phyloP scores from a whole-genome alignment of 2,113 vertebrate genomes.

The Cariama cristata region DNA sequence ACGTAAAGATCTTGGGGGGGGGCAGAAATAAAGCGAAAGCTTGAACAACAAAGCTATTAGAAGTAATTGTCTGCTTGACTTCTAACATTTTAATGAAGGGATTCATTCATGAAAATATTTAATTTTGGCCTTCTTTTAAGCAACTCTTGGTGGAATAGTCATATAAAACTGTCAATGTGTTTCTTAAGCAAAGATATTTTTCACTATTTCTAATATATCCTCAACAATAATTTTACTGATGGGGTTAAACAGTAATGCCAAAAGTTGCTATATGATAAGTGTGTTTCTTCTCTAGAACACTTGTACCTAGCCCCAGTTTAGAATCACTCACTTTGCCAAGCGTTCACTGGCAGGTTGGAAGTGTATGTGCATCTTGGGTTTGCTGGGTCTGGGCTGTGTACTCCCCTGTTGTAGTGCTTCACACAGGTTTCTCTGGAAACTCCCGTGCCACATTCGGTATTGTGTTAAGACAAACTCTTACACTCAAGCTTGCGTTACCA shows the following conservation, averaged over 20 bases:
- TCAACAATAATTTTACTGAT: neutral
- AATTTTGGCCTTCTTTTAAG: neutral
- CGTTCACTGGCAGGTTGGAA: neutral
- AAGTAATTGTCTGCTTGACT: neutral
- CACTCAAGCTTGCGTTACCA: neutral
- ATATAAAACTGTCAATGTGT: neutral
- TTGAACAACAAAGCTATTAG: neutral
- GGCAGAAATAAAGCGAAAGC: neutral
- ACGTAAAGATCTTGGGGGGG: neutral
- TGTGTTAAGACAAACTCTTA: neutral
- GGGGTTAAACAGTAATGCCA: neutral
- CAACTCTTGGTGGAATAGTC: neutral
- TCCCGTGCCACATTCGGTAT: neutral
- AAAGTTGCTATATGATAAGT: neutral
- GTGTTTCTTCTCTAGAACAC: neutral
- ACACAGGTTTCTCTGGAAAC: neutral
- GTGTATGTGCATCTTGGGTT: rapidly evolving
- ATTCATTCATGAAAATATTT: neutral
- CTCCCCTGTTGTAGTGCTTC: neutral
- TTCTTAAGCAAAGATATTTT: neutral
- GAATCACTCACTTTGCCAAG: neutral
- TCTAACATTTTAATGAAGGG: neutral
- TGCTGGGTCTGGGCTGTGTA: neutral
- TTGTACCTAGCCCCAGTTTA: neutral
- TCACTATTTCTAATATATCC: neutral